phyloP scores from a whole-genome alignment of 2,888 invertebrate genomes.

The Tetranychus truncatus region DNA sequence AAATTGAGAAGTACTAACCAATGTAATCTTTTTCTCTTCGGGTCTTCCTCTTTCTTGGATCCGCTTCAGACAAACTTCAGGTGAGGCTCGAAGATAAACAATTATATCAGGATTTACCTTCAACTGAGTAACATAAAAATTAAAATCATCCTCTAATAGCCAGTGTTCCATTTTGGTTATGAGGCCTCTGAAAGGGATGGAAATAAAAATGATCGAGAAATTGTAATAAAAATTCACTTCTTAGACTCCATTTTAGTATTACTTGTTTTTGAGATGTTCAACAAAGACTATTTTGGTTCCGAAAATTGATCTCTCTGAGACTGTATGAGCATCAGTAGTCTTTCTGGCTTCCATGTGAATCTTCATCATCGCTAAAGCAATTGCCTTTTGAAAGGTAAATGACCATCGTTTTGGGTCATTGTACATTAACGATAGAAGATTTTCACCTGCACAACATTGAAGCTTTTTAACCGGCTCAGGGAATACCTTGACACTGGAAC shows the following conservation, averaged over 20 bases:
- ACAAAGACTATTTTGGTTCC: neutral
- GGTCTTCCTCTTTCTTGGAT: neutral
- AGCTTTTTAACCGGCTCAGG: neutral
- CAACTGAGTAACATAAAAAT: neutral
- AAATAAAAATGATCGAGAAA: neutral
- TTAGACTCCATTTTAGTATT: neutral
- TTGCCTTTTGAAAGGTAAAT: neutral
- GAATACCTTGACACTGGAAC: neutral
- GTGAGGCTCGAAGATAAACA: neutral
- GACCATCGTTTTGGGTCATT: constrained; percentile 3
- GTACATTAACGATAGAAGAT: neutral
- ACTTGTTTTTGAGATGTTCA: constrained; percentile 6
- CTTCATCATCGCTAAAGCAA: neutral
- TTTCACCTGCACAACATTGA: neutral
- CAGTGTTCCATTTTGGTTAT: neutral
- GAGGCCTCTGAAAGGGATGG: neutral
- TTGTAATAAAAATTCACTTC: neutral
- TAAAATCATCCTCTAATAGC: neutral
- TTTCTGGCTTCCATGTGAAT: neutral
- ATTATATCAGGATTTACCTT: neutral
- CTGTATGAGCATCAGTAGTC: neutral
- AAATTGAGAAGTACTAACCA: neutral
- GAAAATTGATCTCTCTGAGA: neutral
- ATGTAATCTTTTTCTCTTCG: neutral
- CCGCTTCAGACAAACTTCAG: neutral